phyloP scores from a whole-genome alignment of 2,113 vertebrate genomes.

The Carlito syrichta region DNA sequence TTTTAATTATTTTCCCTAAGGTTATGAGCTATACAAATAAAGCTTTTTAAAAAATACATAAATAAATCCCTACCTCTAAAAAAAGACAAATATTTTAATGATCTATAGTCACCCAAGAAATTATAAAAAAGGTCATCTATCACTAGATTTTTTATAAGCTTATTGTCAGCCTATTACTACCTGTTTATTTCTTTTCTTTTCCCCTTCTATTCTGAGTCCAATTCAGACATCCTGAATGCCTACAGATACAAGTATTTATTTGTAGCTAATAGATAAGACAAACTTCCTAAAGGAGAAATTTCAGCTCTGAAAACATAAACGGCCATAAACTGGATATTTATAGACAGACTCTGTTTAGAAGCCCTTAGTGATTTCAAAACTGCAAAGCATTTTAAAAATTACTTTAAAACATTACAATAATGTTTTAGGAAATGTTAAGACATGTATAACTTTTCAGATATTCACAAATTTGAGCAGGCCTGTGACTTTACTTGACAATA shows the following conservation, averaged over 20 bases:
- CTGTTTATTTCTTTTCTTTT: background rate
- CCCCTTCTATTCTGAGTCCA: background rate
- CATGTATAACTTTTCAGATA: background rate
- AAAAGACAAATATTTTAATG: background rate
- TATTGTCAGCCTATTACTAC: background rate
- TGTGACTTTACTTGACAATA: background rate
- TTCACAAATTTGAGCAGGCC: background rate
- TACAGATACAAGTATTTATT: background rate
- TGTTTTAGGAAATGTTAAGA: constrained; percentile 11
- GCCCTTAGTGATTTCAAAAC: background rate
- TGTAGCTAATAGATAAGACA: background rate
- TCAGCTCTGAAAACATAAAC: background rate
- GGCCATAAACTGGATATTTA: background rate
- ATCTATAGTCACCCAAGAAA: background rate
- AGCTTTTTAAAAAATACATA: background rate
- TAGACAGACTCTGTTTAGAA: background rate
- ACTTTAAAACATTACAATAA: constrained; percentile 9
- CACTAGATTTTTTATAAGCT: background rate
- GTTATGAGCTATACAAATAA: background rate
- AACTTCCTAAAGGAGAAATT: background rate
- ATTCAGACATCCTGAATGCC: background rate
- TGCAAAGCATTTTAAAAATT: background rate
- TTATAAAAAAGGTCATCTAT: background rate
- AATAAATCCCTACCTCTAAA: background rate
- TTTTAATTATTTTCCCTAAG: constrained; percentile 18